phyloP scores from a whole-genome alignment of 92 coral and sea anemone genomes.

The Parazoanthus atlanticus region DNA sequence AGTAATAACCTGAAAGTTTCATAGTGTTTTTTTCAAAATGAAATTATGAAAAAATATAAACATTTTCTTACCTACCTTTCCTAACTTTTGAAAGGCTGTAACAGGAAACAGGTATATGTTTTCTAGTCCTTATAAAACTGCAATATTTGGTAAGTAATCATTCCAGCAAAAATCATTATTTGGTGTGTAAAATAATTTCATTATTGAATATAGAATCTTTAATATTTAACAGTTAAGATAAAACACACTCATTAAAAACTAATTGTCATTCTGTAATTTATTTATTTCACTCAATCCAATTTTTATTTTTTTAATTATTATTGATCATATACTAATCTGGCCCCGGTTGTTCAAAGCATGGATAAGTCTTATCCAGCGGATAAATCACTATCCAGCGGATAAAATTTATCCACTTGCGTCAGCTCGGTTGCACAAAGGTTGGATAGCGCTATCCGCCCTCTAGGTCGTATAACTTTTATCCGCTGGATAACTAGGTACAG shows the following conservation, averaged over 20 bases:
- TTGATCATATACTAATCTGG: too few relatives aligned
- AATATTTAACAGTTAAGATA: background rate
- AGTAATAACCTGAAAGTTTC: slow-evolving; percentile 29
- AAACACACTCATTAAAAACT: background rate
- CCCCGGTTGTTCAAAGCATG: too few relatives aligned
- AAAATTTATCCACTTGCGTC: too few relatives aligned
- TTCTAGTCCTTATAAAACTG: slow-evolving; percentile 28
- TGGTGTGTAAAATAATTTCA: background rate
- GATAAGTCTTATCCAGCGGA: too few relatives aligned
- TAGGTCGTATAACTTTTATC: too few relatives aligned
- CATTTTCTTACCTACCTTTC: slow-evolving; percentile 25
- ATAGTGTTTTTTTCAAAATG: slow-evolving; percentile 17
- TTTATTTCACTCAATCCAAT: too few relatives aligned
- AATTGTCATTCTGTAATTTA: background rate
- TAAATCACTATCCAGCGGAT: too few relatives aligned
- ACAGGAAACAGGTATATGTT: background rate
- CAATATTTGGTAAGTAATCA: slow-evolving; percentile 8
- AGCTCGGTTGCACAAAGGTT: too few relatives aligned
- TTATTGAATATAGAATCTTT: background rate
- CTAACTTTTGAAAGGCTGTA: slow-evolving; percentile 11
- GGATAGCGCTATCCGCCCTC: too few relatives aligned
- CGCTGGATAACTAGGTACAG: too few relatives aligned
- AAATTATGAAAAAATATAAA: slow-evolving; percentile 6
- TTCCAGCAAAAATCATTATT: background rate
- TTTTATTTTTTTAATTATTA: too few relatives aligned